A percentile compares a stretch with the other conserved stretches of the same genome.
phyloP scores from a whole-genome alignment of 2,113 vertebrate genomes.

The human region GRCh38 chr12:24008001-24008500 shows the following conservation, averaged over 20 bases:
- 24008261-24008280: slow-evolving; percentile 73
- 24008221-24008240: slow-evolving; percentile 61
- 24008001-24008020: slow-evolving; percentile 39
- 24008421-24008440: slow-evolving; percentile 76
- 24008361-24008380: slow-evolving; percentile 76
- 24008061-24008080: slow-evolving; percentile 1
- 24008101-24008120: slow-evolving; percentile 46
- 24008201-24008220: slow-evolving; percentile 55
- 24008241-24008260: slow-evolving; percentile 71
- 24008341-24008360: slow-evolving; percentile 70
- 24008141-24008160: slow-evolving; percentile 58
- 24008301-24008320: slow-evolving; percentile 70
- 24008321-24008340: slow-evolving; percentile 71
- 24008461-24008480: slow-evolving; percentile 55
- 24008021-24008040: slow-evolving; percentile 28
- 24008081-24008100: slow-evolving; percentile 54
- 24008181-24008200: slow-evolving; percentile 59
- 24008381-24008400: slow-evolving; percentile 75
- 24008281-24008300: slow-evolving; percentile 79
- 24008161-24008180: slow-evolving; percentile 54
- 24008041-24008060: not conserved
- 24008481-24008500: slow-evolving; percentile 10
- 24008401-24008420: slow-evolving; percentile 79
- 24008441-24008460: slow-evolving; percentile 67
- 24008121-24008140: slow-evolving; percentile 62